Percentiles rank a stretch among this genome's conserved stretches.
Conservation (phyloP, 1,140 invertebrate species). For the Tetramorium parvispinum region DNA sequence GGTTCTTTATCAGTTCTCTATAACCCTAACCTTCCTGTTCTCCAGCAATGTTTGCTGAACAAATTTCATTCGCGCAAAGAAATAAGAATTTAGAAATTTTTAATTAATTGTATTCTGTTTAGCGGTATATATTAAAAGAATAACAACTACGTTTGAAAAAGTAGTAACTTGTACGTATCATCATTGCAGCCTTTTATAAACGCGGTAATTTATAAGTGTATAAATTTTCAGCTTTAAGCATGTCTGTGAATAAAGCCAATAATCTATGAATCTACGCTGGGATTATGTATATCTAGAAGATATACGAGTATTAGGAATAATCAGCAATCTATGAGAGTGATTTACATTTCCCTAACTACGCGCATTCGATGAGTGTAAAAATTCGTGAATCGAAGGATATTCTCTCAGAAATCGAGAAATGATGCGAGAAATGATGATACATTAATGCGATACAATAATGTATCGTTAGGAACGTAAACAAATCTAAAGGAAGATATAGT, state of each 20-base stretch:
- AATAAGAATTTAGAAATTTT: neutral
- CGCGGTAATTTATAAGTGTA: neutral
- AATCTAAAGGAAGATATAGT: neutral
- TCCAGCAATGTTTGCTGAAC: neutral
- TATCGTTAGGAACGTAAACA: neutral
- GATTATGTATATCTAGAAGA: neutral
- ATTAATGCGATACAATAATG: neutral
- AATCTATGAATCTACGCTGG: neutral
- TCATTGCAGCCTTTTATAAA: neutral
- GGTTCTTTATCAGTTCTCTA: conserved; percentile 33
- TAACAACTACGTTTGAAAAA: neutral
- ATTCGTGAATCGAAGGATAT: neutral
- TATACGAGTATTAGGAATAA: neutral
- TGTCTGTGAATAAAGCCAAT: neutral
- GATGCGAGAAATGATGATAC: neutral
- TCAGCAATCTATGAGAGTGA: neutral
- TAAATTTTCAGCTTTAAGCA: neutral
- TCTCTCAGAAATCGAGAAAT: neutral
- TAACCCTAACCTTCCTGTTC: neutral
- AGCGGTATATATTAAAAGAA: neutral
- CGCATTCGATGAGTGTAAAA: neutral
- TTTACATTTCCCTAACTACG: neutral
- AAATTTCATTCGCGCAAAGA: neutral
- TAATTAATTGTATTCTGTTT: neutral
- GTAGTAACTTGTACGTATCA: neutral